These are phyloP conservation scores for Acrossocheilus wenchowensis DNA, from an alignment of 2,797 vertebrate genomes.

Conservation along the genomic window DNA sequence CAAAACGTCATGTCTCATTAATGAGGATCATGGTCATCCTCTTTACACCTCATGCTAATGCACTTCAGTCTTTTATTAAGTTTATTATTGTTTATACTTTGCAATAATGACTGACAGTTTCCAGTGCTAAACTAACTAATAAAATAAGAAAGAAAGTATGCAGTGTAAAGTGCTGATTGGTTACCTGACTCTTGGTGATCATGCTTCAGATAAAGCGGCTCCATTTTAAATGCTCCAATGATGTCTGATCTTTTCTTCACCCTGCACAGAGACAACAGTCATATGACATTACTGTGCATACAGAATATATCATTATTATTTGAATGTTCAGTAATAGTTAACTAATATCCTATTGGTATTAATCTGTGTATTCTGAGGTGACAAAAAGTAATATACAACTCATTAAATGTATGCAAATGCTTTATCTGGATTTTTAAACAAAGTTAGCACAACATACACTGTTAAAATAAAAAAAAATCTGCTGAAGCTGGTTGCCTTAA, in stretches of 20 bases:
- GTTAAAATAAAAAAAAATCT: too few relatives aligned
- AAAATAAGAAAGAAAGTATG: not conserved
- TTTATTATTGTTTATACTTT: not conserved
- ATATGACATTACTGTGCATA: not conserved
- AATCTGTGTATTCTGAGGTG: not conserved
- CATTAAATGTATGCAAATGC: not conserved
- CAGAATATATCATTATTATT: not conserved
- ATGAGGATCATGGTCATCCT: constrained; percentile 27
- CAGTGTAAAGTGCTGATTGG: not conserved
- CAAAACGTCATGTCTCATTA: not conserved
- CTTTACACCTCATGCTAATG: not conserved
- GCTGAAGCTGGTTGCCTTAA: too few relatives aligned
- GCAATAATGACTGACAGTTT: not conserved
- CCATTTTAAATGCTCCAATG: constrained; percentile 91
- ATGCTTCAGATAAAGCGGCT: constrained; percentile 93
- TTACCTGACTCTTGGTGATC: constrained; percentile 93
- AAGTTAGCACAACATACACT: not conserved
- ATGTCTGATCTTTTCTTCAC: constrained; percentile 89
- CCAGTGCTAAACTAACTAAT: not conserved
- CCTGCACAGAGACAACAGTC: constrained; percentile 39
- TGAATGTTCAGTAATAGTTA: not conserved
- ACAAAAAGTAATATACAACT: not conserved
- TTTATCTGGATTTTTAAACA: not conserved
- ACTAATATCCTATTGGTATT: not conserved
- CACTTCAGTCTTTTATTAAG: not conserved